Conservation (phyloP, 2,888 invertebrate genomes). For the Stenodera caucasica region DNA sequence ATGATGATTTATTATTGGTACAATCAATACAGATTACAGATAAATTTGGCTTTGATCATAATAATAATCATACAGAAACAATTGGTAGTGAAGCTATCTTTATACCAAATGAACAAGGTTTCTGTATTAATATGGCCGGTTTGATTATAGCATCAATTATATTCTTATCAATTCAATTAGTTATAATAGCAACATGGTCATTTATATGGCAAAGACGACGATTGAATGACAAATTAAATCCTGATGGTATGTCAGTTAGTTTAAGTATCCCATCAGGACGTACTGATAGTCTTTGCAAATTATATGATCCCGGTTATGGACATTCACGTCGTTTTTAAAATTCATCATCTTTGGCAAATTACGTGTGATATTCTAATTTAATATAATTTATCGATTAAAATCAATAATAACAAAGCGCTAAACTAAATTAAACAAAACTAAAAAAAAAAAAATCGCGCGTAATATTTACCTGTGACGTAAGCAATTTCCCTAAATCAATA, state of each 20-base stretch:
- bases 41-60: conserved; percentile 82
- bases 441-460: conserved; percentile 37
- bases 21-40: conserved; percentile 92
- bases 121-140: conserved; percentile 78
- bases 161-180: conserved; percentile 84
- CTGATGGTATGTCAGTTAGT: conserved; percentile 64
- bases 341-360: conserved; percentile 14
- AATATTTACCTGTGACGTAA: conserved; percentile 33
- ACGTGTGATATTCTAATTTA: conserved; percentile 30
- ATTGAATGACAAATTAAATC: conserved; percentile 58
- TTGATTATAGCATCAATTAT: conserved; percentile 83
- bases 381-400: background rate
- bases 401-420: conserved; percentile 18
- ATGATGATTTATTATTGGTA: conserved; percentile 83
- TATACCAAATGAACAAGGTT: conserved; percentile 63
- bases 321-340: conserved; percentile 63
- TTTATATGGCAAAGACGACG: conserved; percentile 83
- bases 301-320: conserved; percentile 84
- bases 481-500: conserved; percentile 22
- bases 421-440: too few relatives aligned
- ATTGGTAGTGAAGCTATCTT: conserved; percentile 72
- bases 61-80: conserved; percentile 59
- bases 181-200: conserved; percentile 85
- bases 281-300: conserved; percentile 79
- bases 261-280: conserved; percentile 70